Conservation (phyloP, 2,888 invertebrate genomes). For the Macrophya annulata region DNA sequence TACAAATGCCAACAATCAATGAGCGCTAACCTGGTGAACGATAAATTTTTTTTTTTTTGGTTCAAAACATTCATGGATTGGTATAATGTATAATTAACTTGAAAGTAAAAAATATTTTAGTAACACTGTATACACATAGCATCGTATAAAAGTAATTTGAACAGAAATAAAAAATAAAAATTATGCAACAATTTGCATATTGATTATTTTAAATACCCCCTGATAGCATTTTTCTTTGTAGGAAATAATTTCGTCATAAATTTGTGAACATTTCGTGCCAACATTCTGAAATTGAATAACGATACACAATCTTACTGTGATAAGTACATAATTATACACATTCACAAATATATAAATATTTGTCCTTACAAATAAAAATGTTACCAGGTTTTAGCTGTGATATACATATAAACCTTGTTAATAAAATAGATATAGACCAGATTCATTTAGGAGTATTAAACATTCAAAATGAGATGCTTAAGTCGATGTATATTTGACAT, state of each 20-base stretch:
- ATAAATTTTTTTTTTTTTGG: not conserved
- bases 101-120: not conserved
- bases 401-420: not conserved
- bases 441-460: not conserved
- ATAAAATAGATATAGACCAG: not conserved
- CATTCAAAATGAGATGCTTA: not conserved
- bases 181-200: slow-evolving; percentile 2
- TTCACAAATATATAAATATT: not conserved
- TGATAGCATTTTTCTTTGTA: not conserved
- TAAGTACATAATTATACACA: not conserved
- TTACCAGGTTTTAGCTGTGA: not conserved
- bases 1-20: not conserved
- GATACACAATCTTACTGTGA: not conserved
- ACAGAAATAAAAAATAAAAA: too few relatives aligned
- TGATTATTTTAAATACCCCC: slow-evolving; percentile 3
- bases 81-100: slow-evolving; percentile 12
- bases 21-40: slow-evolving; percentile 3
- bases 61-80: slow-evolving; percentile 6
- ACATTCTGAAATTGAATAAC: not conserved
- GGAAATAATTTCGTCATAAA: not conserved
- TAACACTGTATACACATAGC: not conserved
- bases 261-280: not conserved
- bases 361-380: not conserved
- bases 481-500: slow-evolving; percentile 14
- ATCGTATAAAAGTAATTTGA: not conserved